Evolutionary conservation across 1,140 invertebrate species (phyloP).

Genomic region (Magallana gigas): DNA sequence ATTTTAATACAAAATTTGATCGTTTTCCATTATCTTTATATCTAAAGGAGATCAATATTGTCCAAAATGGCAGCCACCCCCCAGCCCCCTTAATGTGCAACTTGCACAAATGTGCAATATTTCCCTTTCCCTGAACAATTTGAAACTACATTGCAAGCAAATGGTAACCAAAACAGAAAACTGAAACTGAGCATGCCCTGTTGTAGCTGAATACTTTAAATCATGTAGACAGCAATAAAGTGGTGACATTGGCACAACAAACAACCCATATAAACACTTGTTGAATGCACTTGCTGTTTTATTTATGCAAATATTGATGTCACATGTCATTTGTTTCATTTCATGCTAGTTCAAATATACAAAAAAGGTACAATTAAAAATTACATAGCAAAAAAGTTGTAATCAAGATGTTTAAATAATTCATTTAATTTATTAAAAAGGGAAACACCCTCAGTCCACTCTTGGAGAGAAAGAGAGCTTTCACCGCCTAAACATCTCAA

Average conservation of each 20-base stretch:
- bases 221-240: too few relatives aligned
- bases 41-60: too few relatives aligned
- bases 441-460: background rate
- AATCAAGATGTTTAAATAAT: conserved; percentile 14
- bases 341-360: conserved; percentile 24
- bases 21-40: too few relatives aligned
- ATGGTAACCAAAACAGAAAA: too few relatives aligned
- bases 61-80: too few relatives aligned
- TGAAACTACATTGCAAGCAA: too few relatives aligned
- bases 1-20: too few relatives aligned
- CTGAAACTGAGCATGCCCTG: too few relatives aligned
- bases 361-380: conserved; percentile 2
- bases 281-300: conserved; percentile 22
- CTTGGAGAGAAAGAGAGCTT: background rate
- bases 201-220: too few relatives aligned
- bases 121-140: too few relatives aligned
- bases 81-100: too few relatives aligned
- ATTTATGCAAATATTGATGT: conserved; percentile 25
- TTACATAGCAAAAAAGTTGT: conserved; percentile 20
- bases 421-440: background rate
- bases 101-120: too few relatives aligned
- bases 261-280: background rate
- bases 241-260: background rate
- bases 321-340: background rate
- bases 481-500: background rate